Evolutionary conservation across 2,113 vertebrate genomes (phyloP).

Genomic region (Cricetomys ansorgei): DNA sequence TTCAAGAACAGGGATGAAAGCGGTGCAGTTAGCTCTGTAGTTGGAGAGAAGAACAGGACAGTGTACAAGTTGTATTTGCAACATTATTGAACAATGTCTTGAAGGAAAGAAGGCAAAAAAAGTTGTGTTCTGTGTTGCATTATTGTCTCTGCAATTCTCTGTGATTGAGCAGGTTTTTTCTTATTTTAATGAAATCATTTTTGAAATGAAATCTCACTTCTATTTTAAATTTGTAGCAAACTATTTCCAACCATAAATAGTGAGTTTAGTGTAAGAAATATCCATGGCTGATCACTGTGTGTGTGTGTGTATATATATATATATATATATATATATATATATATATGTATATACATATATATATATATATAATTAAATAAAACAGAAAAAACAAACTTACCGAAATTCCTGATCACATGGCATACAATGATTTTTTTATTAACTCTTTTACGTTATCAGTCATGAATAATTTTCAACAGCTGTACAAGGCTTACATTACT

Average conservation of each 20-base stretch:
- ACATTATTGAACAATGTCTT: not conserved
- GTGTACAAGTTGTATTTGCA: not conserved
- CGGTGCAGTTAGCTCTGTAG: not conserved
- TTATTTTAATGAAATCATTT: not conserved
- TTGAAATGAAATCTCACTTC: not conserved
- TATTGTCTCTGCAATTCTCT: not conserved
- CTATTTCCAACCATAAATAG: not conserved
- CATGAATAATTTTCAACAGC: not conserved
- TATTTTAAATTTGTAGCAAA: not conserved
- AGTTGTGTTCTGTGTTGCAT: not conserved
- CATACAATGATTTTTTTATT: not conserved
- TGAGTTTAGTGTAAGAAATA: not conserved
- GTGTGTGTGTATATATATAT: too few species aligned
- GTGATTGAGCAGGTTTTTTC: not conserved
- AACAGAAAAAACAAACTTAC: not conserved
- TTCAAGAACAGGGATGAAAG: not conserved
- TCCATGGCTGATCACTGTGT: not conserved
- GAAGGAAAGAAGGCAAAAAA: not conserved
- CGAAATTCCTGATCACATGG: not conserved
- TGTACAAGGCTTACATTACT: not conserved
- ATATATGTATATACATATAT: too few species aligned
- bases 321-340: too few species aligned
- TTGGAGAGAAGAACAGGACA: not conserved
- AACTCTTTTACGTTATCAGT: constrained; percentile 1
- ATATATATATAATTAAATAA: too few species aligned